Evolutionary conservation across 2,888 invertebrate genomes (phyloP), one percentile per base, ranked within the genome.

Genomic region (Glaucopsyche alexis): DNA sequence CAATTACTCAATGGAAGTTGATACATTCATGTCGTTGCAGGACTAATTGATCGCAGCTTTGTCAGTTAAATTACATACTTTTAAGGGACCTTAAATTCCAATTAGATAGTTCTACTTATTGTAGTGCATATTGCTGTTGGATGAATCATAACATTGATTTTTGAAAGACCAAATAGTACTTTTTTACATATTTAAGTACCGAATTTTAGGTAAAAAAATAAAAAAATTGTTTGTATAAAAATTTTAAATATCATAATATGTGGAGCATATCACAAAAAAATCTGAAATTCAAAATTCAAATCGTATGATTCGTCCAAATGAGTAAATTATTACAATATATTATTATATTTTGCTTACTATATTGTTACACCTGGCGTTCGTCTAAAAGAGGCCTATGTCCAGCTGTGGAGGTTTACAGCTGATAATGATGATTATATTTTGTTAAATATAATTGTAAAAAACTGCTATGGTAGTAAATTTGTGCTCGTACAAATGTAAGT

Each of bases 81-180:
- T 88, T 92, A 92, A 92, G 93, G 93, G 92, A 92, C 93, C 92
- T 92, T 91, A 86, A 92, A 91, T 92, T 92, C 92, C 92, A 91
- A 85, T 91, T 92, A 92, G 91, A 87, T 92, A 91, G 90, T 89
- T 91, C 89, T 91, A 91, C 89, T 88, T 90, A 91, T 90, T 91
- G 91, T 93, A 92, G 90, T 87, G 79, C 85, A 87, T 87, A 87
- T 86, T 84, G 83, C 87, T 84, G 75, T 86, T 86, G 87, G 89
- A 84, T 88, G 90, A 87, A 89, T 89, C 90, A 85, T 83, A 81
- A 79, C 80, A 82, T 80, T 80, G 85, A 83, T 87, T 89, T 89
- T 89, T 88, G 86, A 86, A 79, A 83, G 92, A 93, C 92, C 92
- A 92, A 92, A 89, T 90, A 89, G 88, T 86, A 89, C 83, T 88